Evolutionary conservation across 2,797 vertebrate genomes (phyloP).

Genomic region (Microctenopoma steveboyesi): DNA sequence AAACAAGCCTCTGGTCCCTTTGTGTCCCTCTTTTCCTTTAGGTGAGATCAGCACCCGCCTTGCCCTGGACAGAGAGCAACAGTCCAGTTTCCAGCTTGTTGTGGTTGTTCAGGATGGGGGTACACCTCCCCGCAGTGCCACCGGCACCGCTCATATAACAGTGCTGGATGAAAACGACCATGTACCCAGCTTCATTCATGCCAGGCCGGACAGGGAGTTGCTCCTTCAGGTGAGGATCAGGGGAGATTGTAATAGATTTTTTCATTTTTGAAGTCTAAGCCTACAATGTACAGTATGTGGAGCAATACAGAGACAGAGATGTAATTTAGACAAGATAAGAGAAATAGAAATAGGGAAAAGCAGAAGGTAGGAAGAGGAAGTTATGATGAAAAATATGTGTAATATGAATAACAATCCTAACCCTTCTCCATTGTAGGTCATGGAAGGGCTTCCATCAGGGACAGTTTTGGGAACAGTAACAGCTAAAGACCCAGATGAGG

Average conservation of each 20-base stretch:
- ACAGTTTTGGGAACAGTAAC: conserved; percentile 87
- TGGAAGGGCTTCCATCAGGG: conserved; percentile 89
- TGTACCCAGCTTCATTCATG: conserved; percentile 87
- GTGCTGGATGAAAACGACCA: conserved; percentile 97
- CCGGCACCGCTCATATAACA: conserved; percentile 90
- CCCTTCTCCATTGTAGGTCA: conserved; percentile 81
- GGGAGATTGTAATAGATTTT: neutral
- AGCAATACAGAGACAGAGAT: neutral
- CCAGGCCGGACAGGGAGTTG: conserved; percentile 86
- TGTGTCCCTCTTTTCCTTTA: conserved; percentile 44
- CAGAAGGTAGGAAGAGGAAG: neutral
- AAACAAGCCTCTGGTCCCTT: neutral
- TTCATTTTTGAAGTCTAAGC: neutral
- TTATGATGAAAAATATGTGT: neutral
- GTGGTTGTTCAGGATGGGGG: conserved; percentile 94
- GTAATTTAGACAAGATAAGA: neutral
- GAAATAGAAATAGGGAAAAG: too few relatives aligned
- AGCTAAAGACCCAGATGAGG: conserved; percentile 95
- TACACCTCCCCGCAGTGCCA: conserved; percentile 91
- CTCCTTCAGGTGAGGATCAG: conserved; percentile 86
- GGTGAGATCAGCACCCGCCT: conserved; percentile 94
- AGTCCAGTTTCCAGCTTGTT: conserved; percentile 93
- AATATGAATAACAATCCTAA: neutral
- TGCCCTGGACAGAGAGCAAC: conserved; percentile 92
- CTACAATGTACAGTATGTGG: too few relatives aligned